Base-by-base conservation (phyloP, 2,888 invertebrate species). In the Tanytarsus gracilentus region DNA sequence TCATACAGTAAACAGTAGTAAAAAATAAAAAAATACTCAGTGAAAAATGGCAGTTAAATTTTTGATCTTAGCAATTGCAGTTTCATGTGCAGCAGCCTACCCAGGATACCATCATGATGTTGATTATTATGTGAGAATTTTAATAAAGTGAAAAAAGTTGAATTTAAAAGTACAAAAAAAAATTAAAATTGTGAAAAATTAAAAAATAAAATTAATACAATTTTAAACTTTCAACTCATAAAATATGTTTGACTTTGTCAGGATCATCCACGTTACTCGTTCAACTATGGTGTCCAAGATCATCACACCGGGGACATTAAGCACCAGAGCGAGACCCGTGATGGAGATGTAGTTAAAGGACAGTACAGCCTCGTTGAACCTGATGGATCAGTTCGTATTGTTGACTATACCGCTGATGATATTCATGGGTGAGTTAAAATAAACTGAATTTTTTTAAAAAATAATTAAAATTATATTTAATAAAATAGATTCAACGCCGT, bases 291-390 rank as follows among this genome's bases (percentile, higher is more conserved):
- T 62, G 73, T 74, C 27, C 69, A 73, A 62, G 73, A 74, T 64
- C 68, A 72, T 49, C 70, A 70, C 64, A 74, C 74, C 62, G 73
- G 73, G 18, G 73, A 74, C 66, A 73, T 74, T 39, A 74, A 74
- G 67, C 72, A 72, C 3, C 73, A 74, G 67, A 72, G 72, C 62
- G 73, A 74, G 67, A 72, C 72, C 58, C 74, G 73, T 63, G 73
- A 74, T 63, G 73, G 73, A 61, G 73, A 73, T 70, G 73, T 74
- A 44, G 73, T 74, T 56, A 74, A 74, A 69, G 74, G 74, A 65
- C 74, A 74, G 63, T 74, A 74, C 68, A 74, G 74, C 40, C 68
- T 74, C 64, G 74, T 74, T 40, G 74, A 74, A 67, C 74, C 74
- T 62, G 74, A 74, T 61, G 74, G 74, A 68, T 74, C 74, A 60